phyloP scores from a whole-genome alignment of 2,888 invertebrate genomes.

The Cotesia congregata region DNA sequence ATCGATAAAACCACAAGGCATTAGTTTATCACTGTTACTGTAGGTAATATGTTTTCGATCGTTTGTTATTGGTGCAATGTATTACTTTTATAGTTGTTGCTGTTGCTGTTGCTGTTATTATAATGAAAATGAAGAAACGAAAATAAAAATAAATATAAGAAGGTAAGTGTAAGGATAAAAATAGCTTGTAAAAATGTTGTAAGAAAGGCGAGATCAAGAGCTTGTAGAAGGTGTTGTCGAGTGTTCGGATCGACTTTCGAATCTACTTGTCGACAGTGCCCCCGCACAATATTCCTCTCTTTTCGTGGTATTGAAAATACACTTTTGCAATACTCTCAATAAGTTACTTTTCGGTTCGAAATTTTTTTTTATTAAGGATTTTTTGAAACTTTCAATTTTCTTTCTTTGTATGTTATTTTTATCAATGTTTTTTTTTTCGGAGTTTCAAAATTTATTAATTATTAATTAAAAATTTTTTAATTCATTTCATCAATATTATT shows the following conservation, averaged over 20 bases:
- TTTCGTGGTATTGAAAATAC: not conserved
- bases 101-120: not conserved
- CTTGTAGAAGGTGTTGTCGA: not conserved
- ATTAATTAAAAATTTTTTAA: no score
- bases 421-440: no score
- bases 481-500: no score
- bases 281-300: slow-evolving; percentile 2
- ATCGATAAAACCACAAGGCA: not conserved
- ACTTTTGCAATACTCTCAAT: not conserved
- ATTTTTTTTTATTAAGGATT: no score
- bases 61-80: not conserved
- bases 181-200: not conserved
- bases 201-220: not conserved
- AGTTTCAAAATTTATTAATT: no score
- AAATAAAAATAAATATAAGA: not conserved
- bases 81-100: not conserved
- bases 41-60: not conserved
- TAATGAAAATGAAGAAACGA: no score
- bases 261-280: not conserved
- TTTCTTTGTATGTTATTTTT: no score
- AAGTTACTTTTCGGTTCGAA: no score
- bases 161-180: not conserved
- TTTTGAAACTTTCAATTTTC: no score
- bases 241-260: not conserved
- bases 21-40: not conserved